phyloP scores from a whole-genome alignment of 1,140 invertebrate genomes.

The Bombus fervidus region DNA sequence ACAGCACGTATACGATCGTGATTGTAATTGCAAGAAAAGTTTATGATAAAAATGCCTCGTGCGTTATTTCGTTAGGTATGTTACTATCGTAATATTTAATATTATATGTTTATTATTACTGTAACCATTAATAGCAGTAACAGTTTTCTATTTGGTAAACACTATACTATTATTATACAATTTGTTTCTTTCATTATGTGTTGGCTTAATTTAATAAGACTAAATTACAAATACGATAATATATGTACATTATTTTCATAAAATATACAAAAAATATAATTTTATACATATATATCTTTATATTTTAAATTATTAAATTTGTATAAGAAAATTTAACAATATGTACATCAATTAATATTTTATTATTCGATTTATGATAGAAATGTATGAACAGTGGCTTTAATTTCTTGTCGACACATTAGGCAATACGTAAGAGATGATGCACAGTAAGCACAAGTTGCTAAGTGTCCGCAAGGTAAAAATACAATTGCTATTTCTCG shows the following conservation, averaged over 20 bases:
- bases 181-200: neutral
- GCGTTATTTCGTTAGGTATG: too few relatives aligned
- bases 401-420: slow-evolving; percentile 87
- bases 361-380: slow-evolving; percentile 81
- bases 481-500: slow-evolving; percentile 93
- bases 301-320: neutral
- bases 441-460: slow-evolving; percentile 89
- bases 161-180: neutral
- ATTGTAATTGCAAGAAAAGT: too few relatives aligned
- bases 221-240: neutral
- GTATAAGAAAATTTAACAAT: slow-evolving; percentile 4
- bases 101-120: neutral
- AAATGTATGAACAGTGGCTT: slow-evolving; percentile 86
- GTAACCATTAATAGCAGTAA: neutral
- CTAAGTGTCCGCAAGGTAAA: slow-evolving; percentile 95
- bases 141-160: neutral
- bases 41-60: too few relatives aligned
- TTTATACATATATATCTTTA: slow-evolving; percentile 3
- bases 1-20: too few relatives aligned
- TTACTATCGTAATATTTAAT: too few relatives aligned
- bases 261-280: slow-evolving; percentile 22
- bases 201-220: neutral
- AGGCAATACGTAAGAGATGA: slow-evolving; percentile 87
- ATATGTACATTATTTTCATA: neutral
- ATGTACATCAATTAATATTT: neutral